Percentiles rank a stretch among this genome's conserved stretches.
These are phyloP conservation scores for Aricia artaxerxes DNA, from an alignment of 2,888 invertebrate genomes.

Conservation along the genomic window DNA sequence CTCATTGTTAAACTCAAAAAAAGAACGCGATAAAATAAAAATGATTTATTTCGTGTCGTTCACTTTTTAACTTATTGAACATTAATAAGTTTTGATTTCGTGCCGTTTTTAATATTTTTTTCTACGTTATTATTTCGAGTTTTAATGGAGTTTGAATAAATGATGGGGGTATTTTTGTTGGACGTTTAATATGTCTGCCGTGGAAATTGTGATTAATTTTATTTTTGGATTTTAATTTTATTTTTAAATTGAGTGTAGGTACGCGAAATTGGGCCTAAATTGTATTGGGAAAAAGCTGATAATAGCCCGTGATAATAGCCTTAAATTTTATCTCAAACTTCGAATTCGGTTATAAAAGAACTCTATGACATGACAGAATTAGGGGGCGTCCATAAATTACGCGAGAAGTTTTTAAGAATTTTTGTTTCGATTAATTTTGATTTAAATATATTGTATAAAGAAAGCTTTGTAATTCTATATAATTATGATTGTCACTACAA, in stretches of 20 bases:
- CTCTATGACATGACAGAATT: background rate
- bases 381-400: too few relatives aligned
- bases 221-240: background rate
- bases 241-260: background rate
- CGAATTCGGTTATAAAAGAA: background rate
- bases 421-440: too few relatives aligned
- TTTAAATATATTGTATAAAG: too few relatives aligned
- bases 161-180: constrained; percentile 37
- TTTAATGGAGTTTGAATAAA: constrained; percentile 28
- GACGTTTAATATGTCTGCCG: constrained; percentile 47
- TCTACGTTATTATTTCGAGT: constrained; percentile 51
- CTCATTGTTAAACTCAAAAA: constrained; percentile 78
- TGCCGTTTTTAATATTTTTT: constrained; percentile 52
- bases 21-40: constrained; percentile 77
- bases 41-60: constrained; percentile 73
- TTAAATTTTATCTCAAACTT: background rate
- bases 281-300: background rate
- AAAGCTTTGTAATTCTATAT: too few relatives aligned
- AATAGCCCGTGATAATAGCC: background rate
- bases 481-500: too few relatives aligned
- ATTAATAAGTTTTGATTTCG: constrained; percentile 78
- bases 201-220: constrained; percentile 16
- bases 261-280: background rate
- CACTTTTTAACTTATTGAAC: constrained; percentile 79
- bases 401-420: too few relatives aligned